Evolutionary conservation across 2,797 vertebrate species (phyloP), one percentile per base, ranked within the genome.

Genomic region (Lepilemur septentrionalis): DNA sequence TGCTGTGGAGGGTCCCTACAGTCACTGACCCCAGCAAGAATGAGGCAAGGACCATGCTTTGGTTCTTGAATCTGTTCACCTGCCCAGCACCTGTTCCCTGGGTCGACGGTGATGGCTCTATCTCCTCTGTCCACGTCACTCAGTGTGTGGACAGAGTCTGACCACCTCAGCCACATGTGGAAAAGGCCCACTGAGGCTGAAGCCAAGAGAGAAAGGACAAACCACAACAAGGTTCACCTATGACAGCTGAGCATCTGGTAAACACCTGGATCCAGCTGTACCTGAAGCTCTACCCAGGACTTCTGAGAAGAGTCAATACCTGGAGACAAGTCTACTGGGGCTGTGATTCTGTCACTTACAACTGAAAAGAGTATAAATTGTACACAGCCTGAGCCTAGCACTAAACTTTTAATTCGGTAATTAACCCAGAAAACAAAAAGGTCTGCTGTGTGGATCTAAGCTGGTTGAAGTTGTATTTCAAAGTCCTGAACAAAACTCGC

Each of bases 311-410:
- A 38, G 30, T 46, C 15, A 20, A 0, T 7, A 3, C 1, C 8
- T 12, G 38, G 15, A 35, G 63, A 17, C 7, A 15, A 63, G 61
- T 70, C 7, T 7, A 8, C 4, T 9, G 4, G 46, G 38, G 35
- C 10, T 7, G 72, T 10, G 79, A 11, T 18, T 25, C 30, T 23
- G 48, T 48, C 7, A 41, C 35, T 8, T 30, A 7, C 4, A 48
- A 25, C 55, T 20, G 10, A 7, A n/a, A 23, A 32, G 25, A 32
- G 7, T 0, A 11, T 5, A 4, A 5, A 4, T 0, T 4, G 8
- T 9, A 9, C 32, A 46, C 1, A 32, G 67, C 13, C n/a, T 52
- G 1, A 35, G 35, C 67, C 41, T 1, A 2, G 6, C 0, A 3
- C 7, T 22, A 18, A 4, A 18, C 14, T 38, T 55, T n/a, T 4